A percentile compares a stretch with the other conserved stretches of the same genome.
These are phyloP conservation scores for Wasmannia auropunctata DNA, from an alignment of 1,140 invertebrate species.

Conservation along the genomic window DNA sequence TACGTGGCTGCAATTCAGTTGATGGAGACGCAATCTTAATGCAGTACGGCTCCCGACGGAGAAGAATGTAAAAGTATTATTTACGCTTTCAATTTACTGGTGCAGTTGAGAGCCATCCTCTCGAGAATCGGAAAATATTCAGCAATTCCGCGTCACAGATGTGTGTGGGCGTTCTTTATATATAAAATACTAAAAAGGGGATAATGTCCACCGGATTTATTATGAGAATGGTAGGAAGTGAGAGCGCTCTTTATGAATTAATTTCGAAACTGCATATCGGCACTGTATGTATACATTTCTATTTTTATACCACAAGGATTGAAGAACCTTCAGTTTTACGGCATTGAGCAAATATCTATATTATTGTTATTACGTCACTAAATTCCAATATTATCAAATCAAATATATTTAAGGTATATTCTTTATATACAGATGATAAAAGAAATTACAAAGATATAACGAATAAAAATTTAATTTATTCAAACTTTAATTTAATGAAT, in stretches of 20 bases:
- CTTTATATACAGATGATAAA: not conserved
- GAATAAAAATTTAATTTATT: not conserved
- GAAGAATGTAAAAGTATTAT: slow-evolving; percentile 14
- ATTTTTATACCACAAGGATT: not conserved
- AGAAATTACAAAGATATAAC: not conserved
- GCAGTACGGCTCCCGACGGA: not conserved
- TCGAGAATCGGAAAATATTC: not conserved
- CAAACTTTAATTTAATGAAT: not conserved
- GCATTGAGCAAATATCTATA: not conserved
- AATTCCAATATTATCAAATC: not conserved
- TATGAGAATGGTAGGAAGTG: not conserved
- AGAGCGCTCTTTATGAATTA: not conserved
- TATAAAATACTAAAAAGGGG: not conserved
- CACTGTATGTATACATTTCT: not conserved
- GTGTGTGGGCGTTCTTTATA: not conserved
- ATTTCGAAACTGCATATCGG: not conserved
- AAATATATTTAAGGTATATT: not conserved
- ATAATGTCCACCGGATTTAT: not conserved
- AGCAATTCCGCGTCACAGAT: not conserved
- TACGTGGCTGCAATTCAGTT: not conserved
- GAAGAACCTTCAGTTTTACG: not conserved
- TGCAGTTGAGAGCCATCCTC: not conserved
- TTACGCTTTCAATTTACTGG: slow-evolving; percentile 31
- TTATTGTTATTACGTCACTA: not conserved
- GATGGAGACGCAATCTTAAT: not conserved